Evolutionary conservation across 2,888 invertebrate species (phyloP).

Genomic region (Amorpha juglandis): DNA sequence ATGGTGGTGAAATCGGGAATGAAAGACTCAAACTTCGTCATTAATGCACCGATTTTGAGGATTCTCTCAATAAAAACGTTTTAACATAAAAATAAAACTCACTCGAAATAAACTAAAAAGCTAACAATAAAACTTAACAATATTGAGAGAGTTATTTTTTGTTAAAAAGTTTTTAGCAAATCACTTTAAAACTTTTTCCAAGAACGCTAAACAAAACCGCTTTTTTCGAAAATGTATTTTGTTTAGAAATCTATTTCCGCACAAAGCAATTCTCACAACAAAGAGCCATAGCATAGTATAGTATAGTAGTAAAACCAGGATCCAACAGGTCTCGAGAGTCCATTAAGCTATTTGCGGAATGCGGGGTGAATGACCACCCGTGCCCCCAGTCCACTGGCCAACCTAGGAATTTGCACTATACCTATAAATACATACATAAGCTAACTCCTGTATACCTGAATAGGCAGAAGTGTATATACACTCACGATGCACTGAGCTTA

Average conservation of each 20-base stretch:
- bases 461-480: no score
- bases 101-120: no score
- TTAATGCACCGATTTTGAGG: no score
- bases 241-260: background rate
- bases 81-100: no score
- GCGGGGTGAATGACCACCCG: constrained; percentile 46
- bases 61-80: no score
- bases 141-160: no score
- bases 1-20: no score
- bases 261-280: background rate
- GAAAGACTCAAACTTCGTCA: no score
- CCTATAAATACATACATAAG: background rate
- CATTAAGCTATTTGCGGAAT: constrained; percentile 40
- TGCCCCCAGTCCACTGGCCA: constrained; percentile 43
- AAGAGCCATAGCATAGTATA: background rate
- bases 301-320: constrained; percentile 13
- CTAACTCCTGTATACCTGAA: background rate
- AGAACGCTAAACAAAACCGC: background rate
- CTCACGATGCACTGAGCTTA: no score
- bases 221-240: background rate
- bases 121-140: no score
- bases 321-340: constrained; percentile 35
- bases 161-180: no score
- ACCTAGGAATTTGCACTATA: constrained; percentile 39
- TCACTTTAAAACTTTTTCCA: no score